A percentile compares a stretch with the other conserved stretches of the same genome.
Conservation (phyloP, 2,888 invertebrate species). For the Cheilosia soror region DNA sequence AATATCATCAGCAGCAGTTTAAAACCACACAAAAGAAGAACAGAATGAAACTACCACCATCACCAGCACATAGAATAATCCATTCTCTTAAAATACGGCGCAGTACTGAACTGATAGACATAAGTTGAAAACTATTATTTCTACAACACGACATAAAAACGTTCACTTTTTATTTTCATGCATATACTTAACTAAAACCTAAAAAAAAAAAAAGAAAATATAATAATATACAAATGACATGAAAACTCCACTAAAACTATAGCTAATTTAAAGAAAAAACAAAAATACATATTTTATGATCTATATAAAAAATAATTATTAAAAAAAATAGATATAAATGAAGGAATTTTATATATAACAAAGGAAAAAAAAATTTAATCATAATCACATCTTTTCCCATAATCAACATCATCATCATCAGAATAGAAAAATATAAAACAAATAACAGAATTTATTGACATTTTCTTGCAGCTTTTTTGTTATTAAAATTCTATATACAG, state of each 20-base stretch:
- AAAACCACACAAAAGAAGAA: neutral
- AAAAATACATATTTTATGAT: constrained; percentile 16
- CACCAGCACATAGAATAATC: constrained; percentile 18
- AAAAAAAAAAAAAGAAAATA: neutral
- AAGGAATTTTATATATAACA: constrained; percentile 64
- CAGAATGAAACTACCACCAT: constrained; percentile 16
- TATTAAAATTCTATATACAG: constrained; percentile 51
- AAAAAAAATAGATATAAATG: constrained; percentile 55
- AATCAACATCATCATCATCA: constrained; percentile 60
- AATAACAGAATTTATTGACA: constrained; percentile 5
- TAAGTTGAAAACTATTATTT: constrained; percentile 74
- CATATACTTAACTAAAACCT: constrained; percentile 43
- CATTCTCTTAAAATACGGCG: constrained; percentile 74
- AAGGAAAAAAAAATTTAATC: constrained; percentile 54
- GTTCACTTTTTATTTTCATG: constrained; percentile 34
- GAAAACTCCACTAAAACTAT: constrained; percentile 68
- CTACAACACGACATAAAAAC: constrained; percentile 8
- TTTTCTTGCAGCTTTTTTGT: constrained; percentile 71
- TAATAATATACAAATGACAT: constrained; percentile 20
- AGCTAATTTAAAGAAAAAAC: constrained; percentile 67
- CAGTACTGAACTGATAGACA: constrained; percentile 79
- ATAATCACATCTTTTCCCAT: constrained; percentile 76
- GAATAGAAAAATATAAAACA: constrained; percentile 41
- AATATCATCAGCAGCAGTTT: constrained; percentile 27
- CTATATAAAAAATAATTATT: constrained; percentile 14